Evolutionary conservation across 2,888 invertebrate species (phyloP).

Genomic region (Villa cingulata): DNA sequence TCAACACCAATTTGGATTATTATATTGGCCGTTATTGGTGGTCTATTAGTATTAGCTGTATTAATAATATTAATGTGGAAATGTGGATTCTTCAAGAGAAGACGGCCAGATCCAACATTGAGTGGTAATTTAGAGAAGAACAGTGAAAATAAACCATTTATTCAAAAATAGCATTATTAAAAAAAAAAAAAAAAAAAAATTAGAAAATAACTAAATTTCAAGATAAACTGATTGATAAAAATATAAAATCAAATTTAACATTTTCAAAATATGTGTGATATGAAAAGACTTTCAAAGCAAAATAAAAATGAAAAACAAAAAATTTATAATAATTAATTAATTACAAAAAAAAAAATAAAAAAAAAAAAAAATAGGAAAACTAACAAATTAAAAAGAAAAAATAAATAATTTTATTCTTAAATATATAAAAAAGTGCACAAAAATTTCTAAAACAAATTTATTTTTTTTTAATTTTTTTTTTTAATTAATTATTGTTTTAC

Average conservation of each 20-base stretch:
- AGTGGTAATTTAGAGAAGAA: constrained; percentile 68
- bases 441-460: too few relatives aligned
- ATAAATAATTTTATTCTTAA: too few relatives aligned
- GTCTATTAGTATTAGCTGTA: constrained; percentile 66
- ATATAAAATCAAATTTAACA: background rate
- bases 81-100: constrained; percentile 79
- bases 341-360: background rate
- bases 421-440: background rate
- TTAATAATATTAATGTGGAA: constrained; percentile 74
- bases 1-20: constrained; percentile 79
- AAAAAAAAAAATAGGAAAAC: too few relatives aligned
- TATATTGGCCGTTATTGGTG: constrained; percentile 67
- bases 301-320: background rate
- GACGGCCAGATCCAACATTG: constrained; percentile 68
- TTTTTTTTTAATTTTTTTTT: too few relatives aligned
- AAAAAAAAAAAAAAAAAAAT: background rate
- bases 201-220: background rate
- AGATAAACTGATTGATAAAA: background rate
- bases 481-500: too few relatives aligned
- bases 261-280: background rate
- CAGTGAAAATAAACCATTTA: constrained; percentile 53
- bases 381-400: too few relatives aligned
- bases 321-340: too few relatives aligned
- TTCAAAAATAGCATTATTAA: background rate
- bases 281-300: background rate